Conservation (phyloP, 2,888 invertebrate genomes). For the Napeogenes inachia region DNA sequence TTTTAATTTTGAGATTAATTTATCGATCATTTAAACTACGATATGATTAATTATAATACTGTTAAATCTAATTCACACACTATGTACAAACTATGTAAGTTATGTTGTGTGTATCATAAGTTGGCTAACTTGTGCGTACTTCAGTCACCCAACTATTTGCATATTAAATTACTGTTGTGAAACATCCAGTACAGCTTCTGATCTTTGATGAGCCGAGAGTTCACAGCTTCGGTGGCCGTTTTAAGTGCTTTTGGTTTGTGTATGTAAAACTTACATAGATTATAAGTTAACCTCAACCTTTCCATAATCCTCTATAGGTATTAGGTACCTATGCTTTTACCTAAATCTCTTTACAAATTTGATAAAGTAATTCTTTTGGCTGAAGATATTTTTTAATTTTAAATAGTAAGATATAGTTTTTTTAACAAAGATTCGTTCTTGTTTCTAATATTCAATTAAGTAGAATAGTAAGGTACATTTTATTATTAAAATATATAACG, state of each 20-base stretch:
- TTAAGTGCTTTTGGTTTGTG: not conserved
- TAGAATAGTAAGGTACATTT: too few relatives aligned
- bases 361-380: too few relatives aligned
- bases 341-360: too few relatives aligned
- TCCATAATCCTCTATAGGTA: not conserved
- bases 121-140: conserved; percentile 27
- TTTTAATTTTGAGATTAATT: not conserved
- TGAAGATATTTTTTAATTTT: too few relatives aligned
- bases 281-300: not conserved
- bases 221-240: not conserved
- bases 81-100: conserved; percentile 17
- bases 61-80: conserved; percentile 22
- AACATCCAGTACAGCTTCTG: conserved; percentile 11
- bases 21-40: not conserved
- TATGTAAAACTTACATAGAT: not conserved
- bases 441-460: too few relatives aligned
- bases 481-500: too few relatives aligned
- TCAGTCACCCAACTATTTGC: conserved; percentile 29
- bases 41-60: not conserved
- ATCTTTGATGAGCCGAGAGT: conserved; percentile 4
- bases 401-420: too few relatives aligned
- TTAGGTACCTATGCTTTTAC: too few relatives aligned
- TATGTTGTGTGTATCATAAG: conserved; percentile 31
- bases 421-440: too few relatives aligned
- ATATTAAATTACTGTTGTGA: conserved; percentile 30